Conservation (phyloP, 2,888 invertebrate genomes). For the Omphaloscelis lunosa region DNA sequence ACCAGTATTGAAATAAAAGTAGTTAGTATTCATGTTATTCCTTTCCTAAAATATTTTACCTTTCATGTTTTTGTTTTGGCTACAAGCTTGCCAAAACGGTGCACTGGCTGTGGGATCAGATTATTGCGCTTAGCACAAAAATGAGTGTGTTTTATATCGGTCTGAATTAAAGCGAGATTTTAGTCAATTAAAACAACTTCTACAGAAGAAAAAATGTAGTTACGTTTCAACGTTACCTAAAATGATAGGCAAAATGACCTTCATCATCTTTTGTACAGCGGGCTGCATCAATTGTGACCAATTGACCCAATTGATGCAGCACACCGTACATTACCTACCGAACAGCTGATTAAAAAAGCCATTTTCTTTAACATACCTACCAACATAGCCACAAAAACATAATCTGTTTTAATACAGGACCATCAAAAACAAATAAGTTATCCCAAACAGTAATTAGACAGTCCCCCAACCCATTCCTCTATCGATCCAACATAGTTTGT, state of each 20-base stretch:
- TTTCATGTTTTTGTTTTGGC: slow-evolving; percentile 12
- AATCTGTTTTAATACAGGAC: background rate
- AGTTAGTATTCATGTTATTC: slow-evolving; percentile 46
- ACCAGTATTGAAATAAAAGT: slow-evolving; percentile 23
- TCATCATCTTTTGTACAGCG: too few relatives aligned
- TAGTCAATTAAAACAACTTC: background rate
- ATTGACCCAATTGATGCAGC: too few relatives aligned
- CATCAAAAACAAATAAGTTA: slow-evolving; percentile 17
- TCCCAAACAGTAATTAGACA: slow-evolving; percentile 36
- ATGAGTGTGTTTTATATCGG: background rate
- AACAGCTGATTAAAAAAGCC: background rate
- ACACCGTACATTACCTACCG: background rate
- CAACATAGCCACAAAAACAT: background rate
- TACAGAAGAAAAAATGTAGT: background rate
- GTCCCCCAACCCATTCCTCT: background rate
- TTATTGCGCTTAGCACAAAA: background rate
- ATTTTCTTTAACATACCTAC: background rate
- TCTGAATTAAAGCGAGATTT: background rate
- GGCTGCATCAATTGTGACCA: too few relatives aligned
- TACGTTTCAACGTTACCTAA: too few relatives aligned
- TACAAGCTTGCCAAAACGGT: background rate
- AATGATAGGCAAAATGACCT: background rate
- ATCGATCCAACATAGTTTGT: slow-evolving; percentile 47
- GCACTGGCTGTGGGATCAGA: background rate
- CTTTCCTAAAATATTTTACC: slow-evolving; percentile 17